Base-by-base conservation (phyloP, 2,888 invertebrate genomes). In the Phalera bucephala region DNA sequence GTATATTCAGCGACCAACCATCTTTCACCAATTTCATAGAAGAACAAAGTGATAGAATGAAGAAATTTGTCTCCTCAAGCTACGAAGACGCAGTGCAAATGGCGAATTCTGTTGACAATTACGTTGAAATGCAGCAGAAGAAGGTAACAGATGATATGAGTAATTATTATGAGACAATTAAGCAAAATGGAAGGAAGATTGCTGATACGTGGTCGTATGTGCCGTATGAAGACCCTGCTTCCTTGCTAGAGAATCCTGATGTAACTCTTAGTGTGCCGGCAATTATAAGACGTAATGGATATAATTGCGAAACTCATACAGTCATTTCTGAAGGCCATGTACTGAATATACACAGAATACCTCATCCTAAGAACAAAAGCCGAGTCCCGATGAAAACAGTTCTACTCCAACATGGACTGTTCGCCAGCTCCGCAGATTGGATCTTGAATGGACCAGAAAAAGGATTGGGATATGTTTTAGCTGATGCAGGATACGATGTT, bases 321-420 rank as follows among this genome's bases (percentile, higher is more conserved):
- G 91, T 95, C 0, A 73, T 90, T 39, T 97, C 97, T 23, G 95
- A 97, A 81, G 97, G 96, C 0, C 97, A 95, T 73, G 81, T 97
- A 9, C 80, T 97, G 27, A 93, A 92, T 21, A 49, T 97, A 29
- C 97, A 97, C 63, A 91, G 97, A 35, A 96, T 97, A 52, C 95
- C 95, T 0, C 88, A 88, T 31, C 51, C 76, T 1, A 90, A 89
- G 30, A 70, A 72, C 33, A 68, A 73, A 14, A 54, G 51, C 0
- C 40, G 49, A 0, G 66, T 79, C 2, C 45, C 80, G 1, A 43
- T 47, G 1, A 81, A 77, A 19, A 76, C 84, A 0, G 92, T 94
- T 35, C 90, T 95, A 45, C 77, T 97, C 12, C 96, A 96, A 62
- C 97, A 97, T 68, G 98, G 97, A 0, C 77, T 97, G 2, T 84